A percentile compares a stretch with the other conserved stretches of the same genome.
Conservation (phyloP, 64 coral and sea anemone species). For the Hydrozoanthus tunicans region DNA sequence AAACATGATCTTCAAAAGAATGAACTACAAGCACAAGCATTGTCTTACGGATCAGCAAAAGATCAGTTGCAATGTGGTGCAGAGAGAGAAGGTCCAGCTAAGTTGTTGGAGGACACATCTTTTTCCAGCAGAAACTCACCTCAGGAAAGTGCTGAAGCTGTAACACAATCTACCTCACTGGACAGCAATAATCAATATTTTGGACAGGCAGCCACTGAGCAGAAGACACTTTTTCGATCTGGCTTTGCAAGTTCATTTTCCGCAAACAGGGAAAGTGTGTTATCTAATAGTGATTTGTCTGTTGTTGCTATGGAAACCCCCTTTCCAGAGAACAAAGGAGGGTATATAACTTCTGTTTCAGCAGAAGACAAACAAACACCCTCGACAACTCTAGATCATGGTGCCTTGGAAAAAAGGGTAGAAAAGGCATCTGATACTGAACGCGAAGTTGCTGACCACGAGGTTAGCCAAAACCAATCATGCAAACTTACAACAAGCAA, state of each 20-base stretch:
- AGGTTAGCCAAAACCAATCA: background rate
- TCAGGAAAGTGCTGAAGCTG: constrained; percentile 26
- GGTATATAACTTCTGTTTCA: background rate
- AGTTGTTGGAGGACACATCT: background rate
- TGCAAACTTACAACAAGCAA: background rate
- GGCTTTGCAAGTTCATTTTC: background rate
- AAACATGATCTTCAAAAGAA: background rate
- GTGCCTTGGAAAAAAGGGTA: background rate
- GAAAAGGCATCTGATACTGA: background rate
- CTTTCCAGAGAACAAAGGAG: background rate
- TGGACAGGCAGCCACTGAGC: constrained; percentile 20
- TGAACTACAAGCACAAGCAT: background rate
- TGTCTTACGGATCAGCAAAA: background rate
- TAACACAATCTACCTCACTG: background rate
- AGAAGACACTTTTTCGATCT: constrained; percentile 14
- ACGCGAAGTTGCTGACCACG: background rate
- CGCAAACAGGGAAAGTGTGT: background rate
- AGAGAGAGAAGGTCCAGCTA: constrained; percentile 5
- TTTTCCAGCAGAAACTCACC: background rate
- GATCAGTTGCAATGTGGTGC: background rate
- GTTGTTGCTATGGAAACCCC: constrained; percentile 2
- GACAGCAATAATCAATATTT: background rate
- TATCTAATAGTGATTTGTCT: background rate
- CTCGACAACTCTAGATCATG: background rate
- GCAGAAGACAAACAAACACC: constrained; percentile 9